Evolutionary conservation across 2,888 invertebrate genomes (phyloP).

Genomic region (Epistrophella euchroma): DNA sequence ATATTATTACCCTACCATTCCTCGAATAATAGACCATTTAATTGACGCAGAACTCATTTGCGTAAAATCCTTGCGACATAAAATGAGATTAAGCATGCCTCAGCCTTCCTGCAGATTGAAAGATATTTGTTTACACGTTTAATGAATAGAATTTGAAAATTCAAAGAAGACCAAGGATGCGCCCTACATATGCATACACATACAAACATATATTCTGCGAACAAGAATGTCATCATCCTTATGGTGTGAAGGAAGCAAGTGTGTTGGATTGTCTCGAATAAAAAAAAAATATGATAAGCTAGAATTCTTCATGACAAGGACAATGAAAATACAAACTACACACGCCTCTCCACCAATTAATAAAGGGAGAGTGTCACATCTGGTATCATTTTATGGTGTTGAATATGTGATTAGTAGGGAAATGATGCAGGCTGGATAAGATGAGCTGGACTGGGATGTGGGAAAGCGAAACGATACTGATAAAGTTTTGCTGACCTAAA

Average conservation of each 20-base stretch:
- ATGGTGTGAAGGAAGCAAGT: constrained; percentile 29
- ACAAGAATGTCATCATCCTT: constrained; percentile 30
- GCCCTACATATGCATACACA: constrained; percentile 25
- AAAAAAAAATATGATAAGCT: constrained; percentile 38
- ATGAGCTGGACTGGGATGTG: not conserved
- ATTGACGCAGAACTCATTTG: constrained; percentile 69
- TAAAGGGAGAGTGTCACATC: constrained; percentile 64
- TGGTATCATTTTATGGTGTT: constrained; percentile 66
- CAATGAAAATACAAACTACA: constrained; percentile 40
- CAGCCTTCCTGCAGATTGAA: constrained; percentile 40
- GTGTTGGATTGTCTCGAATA: constrained; percentile 46
- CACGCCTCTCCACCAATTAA: constrained; percentile 46
- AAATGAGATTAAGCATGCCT: constrained; percentile 48
- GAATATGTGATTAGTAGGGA: constrained; percentile 70
- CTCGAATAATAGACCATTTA: constrained; percentile 74
- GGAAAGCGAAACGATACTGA: constrained; percentile 21
- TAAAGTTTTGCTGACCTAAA: constrained; percentile 70
- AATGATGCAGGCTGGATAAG: constrained; percentile 35
- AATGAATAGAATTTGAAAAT: constrained; percentile 73
- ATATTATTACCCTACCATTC: constrained; percentile 72
- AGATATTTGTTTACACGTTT: constrained; percentile 76
- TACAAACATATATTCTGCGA: not conserved
- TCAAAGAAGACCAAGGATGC: constrained; percentile 27
- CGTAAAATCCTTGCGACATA: constrained; percentile 37
- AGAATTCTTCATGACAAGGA: constrained; percentile 28